Base-by-base conservation (phyloP, 2,113 vertebrate species). In the Bostrychus sinensis region DNA sequence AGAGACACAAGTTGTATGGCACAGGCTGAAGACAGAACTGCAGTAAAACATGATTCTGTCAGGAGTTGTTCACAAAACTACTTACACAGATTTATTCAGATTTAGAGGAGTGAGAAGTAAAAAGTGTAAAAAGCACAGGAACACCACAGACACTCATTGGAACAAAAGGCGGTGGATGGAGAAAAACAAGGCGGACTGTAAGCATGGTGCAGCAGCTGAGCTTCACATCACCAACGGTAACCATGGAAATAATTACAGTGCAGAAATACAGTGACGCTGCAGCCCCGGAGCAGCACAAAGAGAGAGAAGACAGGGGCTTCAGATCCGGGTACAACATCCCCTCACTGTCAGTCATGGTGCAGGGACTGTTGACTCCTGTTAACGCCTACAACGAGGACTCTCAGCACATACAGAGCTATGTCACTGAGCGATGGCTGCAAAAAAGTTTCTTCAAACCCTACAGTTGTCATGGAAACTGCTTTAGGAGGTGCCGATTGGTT, bases 191-290 rank as follows among this genome's bases (percentile, higher is more conserved):
- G 77, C 81, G 81, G 86, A 85, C 89, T 89, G 84, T 82, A 74
- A 81, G 82, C 81, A 83, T 72, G 83, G 81, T 88, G 79, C 87
- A 87, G 80, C 79, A 84, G 84, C 84, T 83, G 84, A 84, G 83
- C 78, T 87, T 91, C 87, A 86, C 88, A 86, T 92, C 85, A 80
- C 86, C 84, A 88, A 90, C 87, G 86, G 91, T 93, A 91, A 92
- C 92, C 91, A 92, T 92, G 91, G 92, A 90, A 91, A 92, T 93
- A 91, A 91, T 92, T 91, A 91, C 79, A 90, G 85, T 88, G 89
- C 89, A 86, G 85, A 88, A 57, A 69, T 36, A 78, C 65, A 76
- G 68, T 71, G 60, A 59, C 42, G 57, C 17, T 20, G 38, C 53
- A 39, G 58, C 59, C 42, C 65, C 60, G 74, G 48, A 26, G 17